Evolutionary conservation across 2,888 invertebrate species (phyloP).

Genomic region (Theodoxus fluviatilis): DNA sequence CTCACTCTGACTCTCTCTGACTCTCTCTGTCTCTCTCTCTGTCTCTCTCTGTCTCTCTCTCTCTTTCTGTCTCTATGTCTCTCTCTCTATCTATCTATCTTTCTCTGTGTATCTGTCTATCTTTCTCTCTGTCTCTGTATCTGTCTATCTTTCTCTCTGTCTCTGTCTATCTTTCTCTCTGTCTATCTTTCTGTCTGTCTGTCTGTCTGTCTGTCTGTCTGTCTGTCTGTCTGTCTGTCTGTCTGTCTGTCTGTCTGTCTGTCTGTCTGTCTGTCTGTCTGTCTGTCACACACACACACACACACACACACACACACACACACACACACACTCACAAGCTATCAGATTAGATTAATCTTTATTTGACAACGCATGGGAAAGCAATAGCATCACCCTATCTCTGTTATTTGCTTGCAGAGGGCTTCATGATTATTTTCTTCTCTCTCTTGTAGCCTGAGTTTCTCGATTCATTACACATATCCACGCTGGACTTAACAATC

Average conservation of each 20-base stretch:
- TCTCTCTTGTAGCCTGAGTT: not conserved
- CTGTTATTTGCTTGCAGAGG: not conserved
- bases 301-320: not conserved
- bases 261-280: not conserved
- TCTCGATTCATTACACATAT: too few species aligned
- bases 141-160: conserved; percentile 5
- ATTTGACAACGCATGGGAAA: not conserved
- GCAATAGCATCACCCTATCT: not conserved
- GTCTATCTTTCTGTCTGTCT: not conserved
- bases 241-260: not conserved
- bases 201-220: not conserved
- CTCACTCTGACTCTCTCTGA: not conserved
- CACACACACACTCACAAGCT: not conserved
- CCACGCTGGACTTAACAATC: too few species aligned
- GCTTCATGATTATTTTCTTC: not conserved
- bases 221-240: conserved; percentile 7
- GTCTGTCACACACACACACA: not conserved
- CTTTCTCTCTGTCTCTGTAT: not conserved
- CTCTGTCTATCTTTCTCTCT: conserved; percentile 7
- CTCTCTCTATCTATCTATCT: not conserved
- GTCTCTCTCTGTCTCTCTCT: conserved; percentile 8
- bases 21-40: conserved; percentile 13
- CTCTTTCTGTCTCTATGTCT: not conserved
- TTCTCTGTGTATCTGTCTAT: conserved; percentile 1
- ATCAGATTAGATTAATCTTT: not conserved